Evolutionary conservation across 2,113 vertebrate species (phyloP).

Genomic region (Nothoprocta perdicaria): DNA sequence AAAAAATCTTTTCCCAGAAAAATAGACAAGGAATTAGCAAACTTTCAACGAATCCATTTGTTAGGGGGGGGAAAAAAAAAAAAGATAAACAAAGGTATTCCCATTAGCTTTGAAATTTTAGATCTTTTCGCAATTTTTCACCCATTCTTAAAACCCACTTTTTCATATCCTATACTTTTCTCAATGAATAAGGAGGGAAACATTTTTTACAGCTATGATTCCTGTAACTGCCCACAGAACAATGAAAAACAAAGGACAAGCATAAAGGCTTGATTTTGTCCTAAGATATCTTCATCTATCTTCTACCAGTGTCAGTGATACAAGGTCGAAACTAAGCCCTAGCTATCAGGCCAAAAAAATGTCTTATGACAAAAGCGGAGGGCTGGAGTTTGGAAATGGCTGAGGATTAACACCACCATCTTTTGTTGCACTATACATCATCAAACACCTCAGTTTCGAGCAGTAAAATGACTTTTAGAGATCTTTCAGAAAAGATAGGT

Average conservation of each 20-base stretch:
- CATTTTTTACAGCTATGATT: background rate
- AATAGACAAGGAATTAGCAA: background rate
- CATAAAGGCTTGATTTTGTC: constrained; percentile 2
- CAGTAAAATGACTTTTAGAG: background rate
- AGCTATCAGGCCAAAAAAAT: background rate
- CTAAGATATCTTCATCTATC: constrained; percentile 1
- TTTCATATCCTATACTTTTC: background rate
- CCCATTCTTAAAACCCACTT: background rate
- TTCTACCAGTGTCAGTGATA: background rate
- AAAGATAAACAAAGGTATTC: background rate
- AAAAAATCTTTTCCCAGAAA: background rate
- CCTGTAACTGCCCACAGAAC: background rate
- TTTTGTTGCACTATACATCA: background rate
- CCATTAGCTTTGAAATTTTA: background rate
- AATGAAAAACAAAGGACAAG: background rate
- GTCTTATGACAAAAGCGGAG: background rate
- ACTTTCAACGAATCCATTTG: background rate
- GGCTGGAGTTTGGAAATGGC: background rate
- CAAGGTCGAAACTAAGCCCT: background rate
- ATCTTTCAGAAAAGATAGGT: background rate
- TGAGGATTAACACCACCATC: background rate
- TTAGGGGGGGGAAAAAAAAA: background rate
- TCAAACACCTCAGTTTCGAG: background rate
- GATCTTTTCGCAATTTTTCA: background rate
- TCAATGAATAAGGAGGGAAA: rapidly evolving